Evolutionary conservation across 2,797 vertebrate genomes (phyloP).

Genomic region (Stomatorhinus walkeri): DNA sequence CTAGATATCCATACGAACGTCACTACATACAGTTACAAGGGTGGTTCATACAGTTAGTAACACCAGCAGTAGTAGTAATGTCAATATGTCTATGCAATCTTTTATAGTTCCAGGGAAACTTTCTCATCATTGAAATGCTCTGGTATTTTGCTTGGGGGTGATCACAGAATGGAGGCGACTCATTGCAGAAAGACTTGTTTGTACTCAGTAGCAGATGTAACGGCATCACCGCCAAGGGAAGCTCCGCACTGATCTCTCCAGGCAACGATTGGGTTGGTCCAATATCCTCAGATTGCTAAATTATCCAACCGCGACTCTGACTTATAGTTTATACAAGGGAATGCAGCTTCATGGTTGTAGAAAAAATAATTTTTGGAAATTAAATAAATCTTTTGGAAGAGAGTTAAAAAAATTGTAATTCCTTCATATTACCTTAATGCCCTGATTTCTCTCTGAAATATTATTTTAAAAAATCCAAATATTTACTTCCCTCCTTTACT

Average conservation of each 20-base stretch:
- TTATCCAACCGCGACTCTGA: background rate
- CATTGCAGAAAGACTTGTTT: background rate
- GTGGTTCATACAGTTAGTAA: conserved; percentile 24
- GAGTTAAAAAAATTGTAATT: background rate
- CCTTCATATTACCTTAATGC: background rate
- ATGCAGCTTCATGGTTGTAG: background rate
- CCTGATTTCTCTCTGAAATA: background rate
- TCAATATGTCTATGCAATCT: conserved; percentile 11
- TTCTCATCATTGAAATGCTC: background rate
- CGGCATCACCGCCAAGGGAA: background rate
- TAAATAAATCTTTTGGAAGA: background rate
- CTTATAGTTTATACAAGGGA: background rate
- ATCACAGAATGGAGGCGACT: background rate
- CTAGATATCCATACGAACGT: conserved; percentile 21
- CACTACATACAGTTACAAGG: conserved; percentile 26
- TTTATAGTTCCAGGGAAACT: background rate
- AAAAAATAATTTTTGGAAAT: conserved; percentile 7
- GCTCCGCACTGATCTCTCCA: background rate
- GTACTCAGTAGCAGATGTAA: background rate
- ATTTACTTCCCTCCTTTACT: background rate
- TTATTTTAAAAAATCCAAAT: background rate
- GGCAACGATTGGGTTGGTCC: background rate
- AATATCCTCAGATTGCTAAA: background rate
- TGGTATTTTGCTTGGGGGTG: background rate
- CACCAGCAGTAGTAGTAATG: conserved; percentile 17